Evolutionary conservation across 1,140 invertebrate genomes (phyloP), one percentile per base, ranked within the genome.

Genomic region (Aphaenogaster floridana): DNA sequence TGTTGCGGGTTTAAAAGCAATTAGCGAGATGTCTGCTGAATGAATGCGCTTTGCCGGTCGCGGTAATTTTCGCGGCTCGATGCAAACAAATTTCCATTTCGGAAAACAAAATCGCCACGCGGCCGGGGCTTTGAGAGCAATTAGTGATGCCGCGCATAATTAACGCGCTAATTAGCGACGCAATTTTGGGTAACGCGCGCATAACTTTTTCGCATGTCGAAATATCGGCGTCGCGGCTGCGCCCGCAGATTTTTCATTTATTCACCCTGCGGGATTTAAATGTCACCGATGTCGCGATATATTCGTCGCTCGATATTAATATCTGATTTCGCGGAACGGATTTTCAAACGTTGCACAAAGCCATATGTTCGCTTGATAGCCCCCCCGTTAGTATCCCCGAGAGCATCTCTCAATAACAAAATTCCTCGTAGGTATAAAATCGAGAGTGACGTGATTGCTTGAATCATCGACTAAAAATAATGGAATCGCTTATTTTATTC

Each of bases 81-180:
- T 84, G 80, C 80, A 76, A 84, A 74, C 80, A 61, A 84, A 84
- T 84, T 84, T 74, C 54, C 54, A 84, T 84, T 84, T 61, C n/a
- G 80, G 69, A 84, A 74, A 84, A 84, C 80, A 84, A 84, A 74
- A 84, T 84, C 42, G 69, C 48, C 80, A 54, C 28, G 34, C 69
- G n/a, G 77, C 64, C 13, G 48, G 42, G 13, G 50, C 85, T 81
- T 83, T 86, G 78, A 81, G 69, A 81, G 85, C 85, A 86, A 86
- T 86, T 86, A 86, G 85, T 34, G 77, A 64, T 84, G 69, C 69
- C 69, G 52, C 54, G 69, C 80, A 84, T 84, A 76, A 84, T 76
- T 84, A 84, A 84, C 80, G 80, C 45, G 80, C 68, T 84, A 84
- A 84, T 84, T 84, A 84, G 42, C 69, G 34, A 48, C 45, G 57